Evolutionary conservation across 2,888 invertebrate species (phyloP).

Genomic region (Julus scanicus): DNA sequence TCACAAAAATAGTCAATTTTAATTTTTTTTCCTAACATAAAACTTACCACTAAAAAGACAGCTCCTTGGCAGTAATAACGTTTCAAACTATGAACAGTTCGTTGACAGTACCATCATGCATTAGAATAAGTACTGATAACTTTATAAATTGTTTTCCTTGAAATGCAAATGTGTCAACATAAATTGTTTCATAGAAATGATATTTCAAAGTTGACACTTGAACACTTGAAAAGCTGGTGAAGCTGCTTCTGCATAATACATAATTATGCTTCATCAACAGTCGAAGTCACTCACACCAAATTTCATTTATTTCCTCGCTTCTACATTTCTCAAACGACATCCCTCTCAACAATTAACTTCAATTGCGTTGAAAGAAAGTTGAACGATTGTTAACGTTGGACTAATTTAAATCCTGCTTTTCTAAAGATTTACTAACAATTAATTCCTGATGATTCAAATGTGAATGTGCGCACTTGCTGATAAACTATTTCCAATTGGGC

Average conservation of each 20-base stretch:
- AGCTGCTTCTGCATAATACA: not conserved
- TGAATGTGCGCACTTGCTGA: not conserved
- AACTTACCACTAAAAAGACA: too few species aligned
- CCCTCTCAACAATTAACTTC: not conserved
- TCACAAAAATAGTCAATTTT: not conserved
- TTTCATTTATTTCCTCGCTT: not conserved
- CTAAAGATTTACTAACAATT: conserved; percentile 23
- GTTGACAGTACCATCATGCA: too few species aligned
- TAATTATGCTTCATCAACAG: not conserved
- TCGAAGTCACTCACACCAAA: not conserved
- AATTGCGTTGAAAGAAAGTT: not conserved
- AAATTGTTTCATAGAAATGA: not conserved
- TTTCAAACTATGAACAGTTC: too few species aligned
- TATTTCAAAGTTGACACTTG: not conserved
- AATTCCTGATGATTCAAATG: not conserved
- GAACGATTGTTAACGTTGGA: not conserved
- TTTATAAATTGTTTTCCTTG: not conserved
- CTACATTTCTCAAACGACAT: not conserved
- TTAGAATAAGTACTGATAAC: too few species aligned
- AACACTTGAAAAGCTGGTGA: not conserved
- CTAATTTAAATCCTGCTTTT: not conserved
- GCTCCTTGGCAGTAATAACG: too few species aligned
- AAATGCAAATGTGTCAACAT: not conserved
- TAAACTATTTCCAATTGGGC: not conserved
- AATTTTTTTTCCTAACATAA: not conserved